These are phyloP conservation scores for Trichopria drosophilae DNA, from an alignment of 2,888 invertebrate genomes.

Conservation along the genomic window DNA sequence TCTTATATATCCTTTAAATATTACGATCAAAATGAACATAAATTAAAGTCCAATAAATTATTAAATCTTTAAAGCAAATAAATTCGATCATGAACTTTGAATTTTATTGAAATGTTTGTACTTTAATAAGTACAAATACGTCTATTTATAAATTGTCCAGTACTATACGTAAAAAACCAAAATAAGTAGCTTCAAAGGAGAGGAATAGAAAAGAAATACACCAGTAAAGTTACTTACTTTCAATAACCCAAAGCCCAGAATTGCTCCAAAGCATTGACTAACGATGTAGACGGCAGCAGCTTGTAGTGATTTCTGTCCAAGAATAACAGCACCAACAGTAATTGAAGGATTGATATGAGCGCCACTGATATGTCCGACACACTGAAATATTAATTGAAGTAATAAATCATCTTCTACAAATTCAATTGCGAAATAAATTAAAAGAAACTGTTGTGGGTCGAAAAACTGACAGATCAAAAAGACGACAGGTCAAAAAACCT, in stretches of 20 bases:
- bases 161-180: background rate
- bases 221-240: slow-evolving; percentile 55
- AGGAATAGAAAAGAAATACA: background rate
- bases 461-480: too few species aligned
- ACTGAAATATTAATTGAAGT: slow-evolving; percentile 56
- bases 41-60: too few species aligned
- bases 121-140: too few species aligned
- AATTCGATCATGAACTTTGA: too few species aligned
- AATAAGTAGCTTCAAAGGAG: background rate
- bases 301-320: slow-evolving; percentile 63
- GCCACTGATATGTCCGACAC: slow-evolving; percentile 77
- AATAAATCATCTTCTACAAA: background rate
- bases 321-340: slow-evolving; percentile 67
- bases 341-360: slow-evolving; percentile 79
- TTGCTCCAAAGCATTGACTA: slow-evolving; percentile 69
- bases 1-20: too few species aligned
- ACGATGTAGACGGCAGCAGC: slow-evolving; percentile 66
- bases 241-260: slow-evolving; percentile 72
- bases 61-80: too few species aligned
- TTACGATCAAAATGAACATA: too few species aligned
- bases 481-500: too few species aligned
- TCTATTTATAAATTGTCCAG: background rate
- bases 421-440: too few species aligned
- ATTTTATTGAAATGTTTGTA: too few species aligned
- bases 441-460: too few species aligned